Evolutionary conservation across 1,140 invertebrate species (phyloP), one percentile per base, ranked within the genome.

Genomic region (Kradibia gibbosae): DNA sequence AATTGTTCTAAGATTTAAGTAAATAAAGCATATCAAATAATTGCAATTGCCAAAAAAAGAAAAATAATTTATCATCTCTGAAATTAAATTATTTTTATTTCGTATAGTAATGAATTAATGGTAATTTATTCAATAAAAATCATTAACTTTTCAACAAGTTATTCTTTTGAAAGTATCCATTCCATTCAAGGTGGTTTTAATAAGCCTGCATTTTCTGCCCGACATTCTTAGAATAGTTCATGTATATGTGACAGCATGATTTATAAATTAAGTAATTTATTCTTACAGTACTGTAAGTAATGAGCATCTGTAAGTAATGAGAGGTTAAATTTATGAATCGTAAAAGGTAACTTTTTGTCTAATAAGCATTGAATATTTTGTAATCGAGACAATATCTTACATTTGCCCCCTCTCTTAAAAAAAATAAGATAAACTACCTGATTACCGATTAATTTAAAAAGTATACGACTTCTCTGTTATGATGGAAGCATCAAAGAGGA

Each of bases 221-320:
- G 62, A 67, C 36, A 67, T 67, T 39, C 62, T 67, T 67, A 67
- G 34, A 10, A 67, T 67, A 39, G 36, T n/a, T 5, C 1, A 22
- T 4, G 20, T 67, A 67, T 39, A n/a, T n/a, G 34, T 67, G 34
- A 67, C 62, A 67, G 34, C 39, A 39, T 67, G 34, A 67, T 67
- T 67, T 22, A 67, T 67, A n/a, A 17, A 67, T 67, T 67, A 67
- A n/a, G 34, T 39, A 67, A 67, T 67, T 67, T 67, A 31, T 67
- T 39, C 5, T 39, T 67, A 39, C 34, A 4, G 39, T 39, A 1
- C 34, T 39, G 39, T 39, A 34, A 67, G 39, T 67, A n/a, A 36
- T 67, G 39, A 28, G 34, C 11, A 39, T 65, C 34, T 39, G 39
- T 39, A 34, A 67, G 39, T 67, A n/a, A 36, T 67, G 39, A 28